These are phyloP conservation scores for Caerostris extrusa DNA, from an alignment of 1,140 invertebrate species.

Conservation along the genomic window DNA sequence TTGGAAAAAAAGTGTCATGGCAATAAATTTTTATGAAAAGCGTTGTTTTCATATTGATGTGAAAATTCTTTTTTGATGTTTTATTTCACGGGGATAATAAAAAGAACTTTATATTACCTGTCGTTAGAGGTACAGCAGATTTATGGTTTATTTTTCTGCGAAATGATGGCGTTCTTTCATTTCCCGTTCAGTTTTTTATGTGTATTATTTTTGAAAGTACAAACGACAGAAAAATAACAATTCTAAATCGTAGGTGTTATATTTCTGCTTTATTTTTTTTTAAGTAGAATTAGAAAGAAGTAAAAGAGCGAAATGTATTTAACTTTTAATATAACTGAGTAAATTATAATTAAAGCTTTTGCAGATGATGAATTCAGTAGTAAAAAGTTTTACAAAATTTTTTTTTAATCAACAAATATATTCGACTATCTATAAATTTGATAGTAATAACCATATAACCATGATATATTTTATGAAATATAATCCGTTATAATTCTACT, in stretches of 20 bases:
- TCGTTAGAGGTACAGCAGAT: not conserved
- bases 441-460: too few relatives aligned
- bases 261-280: not conserved
- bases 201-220: not conserved
- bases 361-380: too few relatives aligned
- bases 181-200: not conserved
- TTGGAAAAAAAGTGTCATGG: not conserved
- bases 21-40: not conserved
- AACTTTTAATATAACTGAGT: too few relatives aligned
- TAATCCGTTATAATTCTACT: too few relatives aligned
- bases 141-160: not conserved
- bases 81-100: constrained; percentile 1
- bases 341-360: too few relatives aligned
- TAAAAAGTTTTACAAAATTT: too few relatives aligned
- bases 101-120: constrained; percentile 28
- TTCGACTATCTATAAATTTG: too few relatives aligned
- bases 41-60: constrained; percentile 11
- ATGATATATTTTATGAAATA: too few relatives aligned
- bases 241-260: not conserved
- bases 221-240: not conserved
- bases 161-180: not conserved
- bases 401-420: too few relatives aligned
- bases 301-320: too few relatives aligned
- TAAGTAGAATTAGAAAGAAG: too few relatives aligned
- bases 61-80: not conserved